Conservation (phyloP, 2,113 vertebrate genomes). For the Peromyscus polionotus region DNA sequence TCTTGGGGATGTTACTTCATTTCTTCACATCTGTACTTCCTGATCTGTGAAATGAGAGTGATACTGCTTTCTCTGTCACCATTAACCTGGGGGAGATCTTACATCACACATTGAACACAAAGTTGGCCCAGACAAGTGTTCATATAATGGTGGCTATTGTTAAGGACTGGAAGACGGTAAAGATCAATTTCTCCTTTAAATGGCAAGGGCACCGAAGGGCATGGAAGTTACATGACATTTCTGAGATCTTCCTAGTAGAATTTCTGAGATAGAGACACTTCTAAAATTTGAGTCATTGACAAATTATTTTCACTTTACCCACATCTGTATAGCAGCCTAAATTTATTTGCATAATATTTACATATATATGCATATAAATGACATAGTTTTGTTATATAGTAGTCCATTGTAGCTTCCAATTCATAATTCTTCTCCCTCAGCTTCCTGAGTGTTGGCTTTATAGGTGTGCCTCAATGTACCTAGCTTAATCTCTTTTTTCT, state of each 20-base stretch:
- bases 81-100: not conserved
- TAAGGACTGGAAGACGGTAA: not conserved
- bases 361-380: not conserved
- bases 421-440: not conserved
- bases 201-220: not conserved
- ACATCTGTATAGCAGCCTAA: not conserved
- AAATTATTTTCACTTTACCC: not conserved
- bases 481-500: not conserved
- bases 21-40: not conserved
- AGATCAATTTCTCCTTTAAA: not conserved
- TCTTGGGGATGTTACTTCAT: not conserved
- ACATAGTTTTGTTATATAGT: not conserved
- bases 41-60: not conserved
- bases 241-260: not conserved
- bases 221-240: not conserved
- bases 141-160: not conserved
- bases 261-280: not conserved
- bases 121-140: not conserved
- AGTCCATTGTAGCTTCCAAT: not conserved
- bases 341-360: slow-evolving; percentile 2
- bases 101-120: not conserved
- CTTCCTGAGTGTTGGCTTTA: not conserved
- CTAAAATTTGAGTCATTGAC: slow-evolving; percentile 7
- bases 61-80: not conserved
- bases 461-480: too few species aligned